phyloP scores from a whole-genome alignment of 1,140 invertebrate genomes.

The Drosophila oshimai region DNA sequence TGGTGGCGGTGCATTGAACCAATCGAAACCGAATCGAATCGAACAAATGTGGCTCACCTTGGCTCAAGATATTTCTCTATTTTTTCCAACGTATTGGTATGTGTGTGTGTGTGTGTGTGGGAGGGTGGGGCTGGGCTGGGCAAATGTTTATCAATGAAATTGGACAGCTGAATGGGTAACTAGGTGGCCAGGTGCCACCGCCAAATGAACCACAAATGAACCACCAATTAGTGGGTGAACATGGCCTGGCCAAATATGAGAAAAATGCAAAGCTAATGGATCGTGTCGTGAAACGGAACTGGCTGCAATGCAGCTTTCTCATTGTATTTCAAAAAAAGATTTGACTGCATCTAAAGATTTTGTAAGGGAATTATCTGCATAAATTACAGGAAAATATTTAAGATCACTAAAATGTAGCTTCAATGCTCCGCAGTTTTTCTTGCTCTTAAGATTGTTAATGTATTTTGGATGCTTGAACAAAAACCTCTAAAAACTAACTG shows the following conservation, averaged over 20 bases:
- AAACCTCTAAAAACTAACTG: no score
- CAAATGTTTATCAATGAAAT: conserved; percentile 71
- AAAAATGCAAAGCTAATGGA: neutral
- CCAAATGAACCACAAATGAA: no score
- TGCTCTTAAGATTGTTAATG: no score
- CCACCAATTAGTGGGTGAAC: conserved; percentile 31
- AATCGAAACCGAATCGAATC: conserved; percentile 10
- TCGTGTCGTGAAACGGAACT: neutral
- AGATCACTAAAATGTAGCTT: no score
- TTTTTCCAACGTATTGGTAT: neutral
- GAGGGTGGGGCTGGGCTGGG: conserved; percentile 37
- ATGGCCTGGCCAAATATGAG: conserved; percentile 5
- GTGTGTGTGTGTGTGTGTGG: conserved; percentile 14
- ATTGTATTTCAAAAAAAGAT: no score
- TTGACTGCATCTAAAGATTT: no score
- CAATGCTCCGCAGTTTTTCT: no score
- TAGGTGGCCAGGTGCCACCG: conserved; percentile 52
- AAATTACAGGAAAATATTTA: no score
- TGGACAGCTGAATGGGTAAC: conserved; percentile 67
- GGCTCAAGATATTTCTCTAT: conserved; percentile 37
- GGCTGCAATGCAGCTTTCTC: neutral
- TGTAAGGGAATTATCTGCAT: no score
- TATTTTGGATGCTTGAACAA: no score
- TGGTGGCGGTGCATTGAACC: conserved; percentile 58
- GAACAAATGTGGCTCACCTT: conserved; percentile 78